Base-by-base conservation (phyloP, 2,797 vertebrate genomes). In the Euthynnus affinis region DNA sequence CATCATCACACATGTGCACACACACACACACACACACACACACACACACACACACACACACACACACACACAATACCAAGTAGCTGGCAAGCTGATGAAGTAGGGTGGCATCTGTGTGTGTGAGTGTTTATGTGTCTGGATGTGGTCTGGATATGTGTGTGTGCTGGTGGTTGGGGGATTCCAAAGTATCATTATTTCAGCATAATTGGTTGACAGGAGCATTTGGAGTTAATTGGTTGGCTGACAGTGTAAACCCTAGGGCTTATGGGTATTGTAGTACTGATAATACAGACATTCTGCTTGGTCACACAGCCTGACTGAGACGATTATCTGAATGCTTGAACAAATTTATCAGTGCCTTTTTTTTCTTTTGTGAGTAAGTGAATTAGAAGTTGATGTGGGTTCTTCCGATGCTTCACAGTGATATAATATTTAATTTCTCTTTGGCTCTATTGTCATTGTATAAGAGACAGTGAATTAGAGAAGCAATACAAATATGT, bases 201-300 rank as follows among this genome's bases (percentile, higher is more conserved):
- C 65, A 84, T 92, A 91, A 92, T 89, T 94, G 87, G 86, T 81
- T 89, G 87, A 86, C 88, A 82, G 79, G 82, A 89, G 71, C 80
- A 86, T 87, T 93, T 90, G 87, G 82, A 92, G 82, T 88, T 94
- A 92, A 93, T 91, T 89, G 90, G 87, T 88, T 89, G 85, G 88
- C 83, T 89, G 90, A 88, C 85, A 81, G 78, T 78, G 79, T 90
- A 88, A 89, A 89, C 91, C 88, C 87, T 51, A 51, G 83, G 87
- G 91, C 75, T 91, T 91, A 74, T 91, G 92, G 90, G 92, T 91
- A 93, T 87, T 89, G 92, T 91, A 90, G 89, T 92, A 69, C 65
- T 14, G 71, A 83, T 87, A 85, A 88, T 87, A 80, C 80, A 76
- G 76, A 84, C 75, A 89, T 80, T 89, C 78, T 84, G 88, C 79